Conservation (phyloP, 2,113 vertebrate genomes). For the Daphoenositta chrysoptera region DNA sequence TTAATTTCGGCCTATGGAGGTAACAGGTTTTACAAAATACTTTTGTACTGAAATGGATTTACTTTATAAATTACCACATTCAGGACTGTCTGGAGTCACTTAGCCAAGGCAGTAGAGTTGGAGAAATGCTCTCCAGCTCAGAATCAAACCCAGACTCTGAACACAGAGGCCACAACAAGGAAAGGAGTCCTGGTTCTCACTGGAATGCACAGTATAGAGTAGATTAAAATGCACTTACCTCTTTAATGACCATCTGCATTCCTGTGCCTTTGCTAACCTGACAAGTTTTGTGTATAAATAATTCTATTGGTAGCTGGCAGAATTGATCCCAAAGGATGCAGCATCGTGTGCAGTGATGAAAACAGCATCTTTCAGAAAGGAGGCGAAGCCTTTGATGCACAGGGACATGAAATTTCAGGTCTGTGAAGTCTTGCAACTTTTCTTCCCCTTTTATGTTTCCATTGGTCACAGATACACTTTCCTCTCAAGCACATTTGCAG, state of each 20-base stretch:
- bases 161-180: neutral
- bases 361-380: neutral
- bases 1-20: neutral
- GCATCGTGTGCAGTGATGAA: fast-evolving
- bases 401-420: neutral
- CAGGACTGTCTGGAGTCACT: neutral
- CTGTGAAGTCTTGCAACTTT: neutral
- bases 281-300: neutral
- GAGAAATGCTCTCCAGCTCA: neutral
- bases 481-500: neutral
- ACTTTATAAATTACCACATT: neutral
- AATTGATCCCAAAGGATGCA: neutral
- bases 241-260: neutral
- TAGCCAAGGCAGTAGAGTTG: neutral
- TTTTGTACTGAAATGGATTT: neutral
- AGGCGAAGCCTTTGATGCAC: neutral
- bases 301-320: neutral
- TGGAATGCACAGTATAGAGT: neutral
- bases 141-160: neutral
- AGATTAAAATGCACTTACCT: neutral
- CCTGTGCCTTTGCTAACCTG: neutral
- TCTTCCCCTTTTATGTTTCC: conserved; percentile 11
- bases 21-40: neutral
- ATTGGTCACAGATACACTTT: conserved; percentile 24
- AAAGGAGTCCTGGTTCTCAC: neutral